These are phyloP conservation scores for Marasmarcha lunaedactyla DNA, from an alignment of 2,888 invertebrate genomes.

Conservation along the genomic window DNA sequence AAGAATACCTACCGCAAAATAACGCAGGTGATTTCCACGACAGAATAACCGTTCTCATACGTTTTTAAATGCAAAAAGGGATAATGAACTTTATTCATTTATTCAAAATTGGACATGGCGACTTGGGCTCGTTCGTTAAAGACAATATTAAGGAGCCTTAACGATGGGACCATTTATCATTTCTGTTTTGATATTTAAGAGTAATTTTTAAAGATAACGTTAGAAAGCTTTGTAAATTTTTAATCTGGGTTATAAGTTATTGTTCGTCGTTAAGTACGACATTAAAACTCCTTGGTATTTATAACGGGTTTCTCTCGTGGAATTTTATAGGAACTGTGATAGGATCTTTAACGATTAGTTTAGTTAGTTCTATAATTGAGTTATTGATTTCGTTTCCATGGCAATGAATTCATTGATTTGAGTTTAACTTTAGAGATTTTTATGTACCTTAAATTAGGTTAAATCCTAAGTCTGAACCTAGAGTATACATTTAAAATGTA, in stretches of 20 bases:
- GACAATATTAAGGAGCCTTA: conserved; percentile 1
- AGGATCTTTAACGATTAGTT: no score
- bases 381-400: no score
- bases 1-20: not conserved
- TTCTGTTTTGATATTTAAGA: conserved; percentile 1
- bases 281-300: not conserved
- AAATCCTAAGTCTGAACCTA: no score
- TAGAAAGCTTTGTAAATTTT: not conserved
- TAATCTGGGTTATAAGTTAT: conserved; percentile 1
- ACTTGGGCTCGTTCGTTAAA: not conserved
- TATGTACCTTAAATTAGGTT: no score
- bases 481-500: no score
- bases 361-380: no score
- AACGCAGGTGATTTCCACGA: not conserved
- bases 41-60: not conserved
- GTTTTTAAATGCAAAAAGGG: conserved; percentile 1
- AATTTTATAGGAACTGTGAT: not conserved
- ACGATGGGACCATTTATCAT: conserved; percentile 1
- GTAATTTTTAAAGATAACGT: not conserved
- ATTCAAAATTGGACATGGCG: conserved; percentile 1
- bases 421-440: no score
- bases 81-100: conserved; percentile 1
- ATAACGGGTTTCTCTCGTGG: not conserved
- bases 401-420: no score
- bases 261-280: not conserved